phyloP scores from a whole-genome alignment of 2,113 vertebrate species.

The Thomomys bottae region DNA sequence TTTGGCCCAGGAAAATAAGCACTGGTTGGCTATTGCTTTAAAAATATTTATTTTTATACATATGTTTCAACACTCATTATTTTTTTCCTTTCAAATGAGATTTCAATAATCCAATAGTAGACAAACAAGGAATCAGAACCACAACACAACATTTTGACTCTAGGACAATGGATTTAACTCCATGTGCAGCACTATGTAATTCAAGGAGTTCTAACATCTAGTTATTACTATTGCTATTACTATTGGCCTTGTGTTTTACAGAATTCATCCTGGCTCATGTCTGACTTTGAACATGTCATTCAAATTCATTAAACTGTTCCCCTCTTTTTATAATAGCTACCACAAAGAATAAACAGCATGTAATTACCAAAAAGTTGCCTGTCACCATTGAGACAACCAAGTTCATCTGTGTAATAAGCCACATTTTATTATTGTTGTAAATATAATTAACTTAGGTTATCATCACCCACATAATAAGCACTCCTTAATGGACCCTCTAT shows the following conservation, averaged over 20 bases:
- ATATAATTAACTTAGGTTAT: background rate
- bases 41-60: background rate
- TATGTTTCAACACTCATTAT: background rate
- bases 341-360: conserved; percentile 6
- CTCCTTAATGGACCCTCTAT: background rate
- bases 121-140: background rate
- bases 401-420: background rate
- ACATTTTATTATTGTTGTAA: background rate
- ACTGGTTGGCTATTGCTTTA: background rate
- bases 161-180: background rate
- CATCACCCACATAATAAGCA: background rate
- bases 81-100: background rate
- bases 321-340: background rate
- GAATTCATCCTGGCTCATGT: background rate
- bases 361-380: background rate
- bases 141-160: background rate
- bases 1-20: background rate
- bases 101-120: background rate
- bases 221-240: background rate
- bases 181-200: background rate
- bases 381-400: conserved; percentile 8
- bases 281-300: background rate
- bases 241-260: background rate
- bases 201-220: background rate
- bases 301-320: background rate